phyloP scores from a whole-genome alignment of 2,797 vertebrate species.

The Enteromius viviparus region DNA sequence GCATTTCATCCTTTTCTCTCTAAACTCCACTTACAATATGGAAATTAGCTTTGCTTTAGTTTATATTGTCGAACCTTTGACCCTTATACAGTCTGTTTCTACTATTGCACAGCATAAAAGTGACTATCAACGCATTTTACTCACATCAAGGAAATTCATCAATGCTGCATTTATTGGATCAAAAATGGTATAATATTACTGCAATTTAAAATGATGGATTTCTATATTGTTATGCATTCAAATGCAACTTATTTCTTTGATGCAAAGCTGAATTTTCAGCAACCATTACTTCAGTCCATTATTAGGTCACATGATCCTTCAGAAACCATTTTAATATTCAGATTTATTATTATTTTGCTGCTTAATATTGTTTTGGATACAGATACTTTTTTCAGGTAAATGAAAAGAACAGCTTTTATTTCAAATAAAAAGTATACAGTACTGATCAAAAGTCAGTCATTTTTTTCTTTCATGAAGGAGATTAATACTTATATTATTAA shows the following conservation, averaged over 20 bases:
- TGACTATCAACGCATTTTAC: neutral
- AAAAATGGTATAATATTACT: neutral
- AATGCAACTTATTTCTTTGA: neutral
- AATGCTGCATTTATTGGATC: neutral
- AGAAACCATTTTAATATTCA: neutral
- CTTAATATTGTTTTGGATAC: neutral
- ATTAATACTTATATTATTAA: neutral
- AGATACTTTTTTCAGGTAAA: neutral
- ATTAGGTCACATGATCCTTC: neutral
- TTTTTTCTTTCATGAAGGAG: neutral
- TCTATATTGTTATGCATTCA: neutral
- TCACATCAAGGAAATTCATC: neutral
- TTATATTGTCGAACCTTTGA: neutral
- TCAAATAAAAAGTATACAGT: neutral
- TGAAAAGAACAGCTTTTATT: neutral
- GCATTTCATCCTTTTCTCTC: neutral
- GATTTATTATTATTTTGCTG: neutral
- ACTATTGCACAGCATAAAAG: neutral
- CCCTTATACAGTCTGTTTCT: neutral
- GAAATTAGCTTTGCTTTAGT: neutral
- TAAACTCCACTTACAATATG: neutral
- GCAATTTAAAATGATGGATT: neutral
- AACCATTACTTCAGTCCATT: neutral
- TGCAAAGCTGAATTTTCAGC: neutral
- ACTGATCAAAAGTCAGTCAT: no score